These are phyloP conservation scores for Macrosteles quadrilineatus DNA, from an alignment of 1,140 invertebrate species.

Conservation along the genomic window DNA sequence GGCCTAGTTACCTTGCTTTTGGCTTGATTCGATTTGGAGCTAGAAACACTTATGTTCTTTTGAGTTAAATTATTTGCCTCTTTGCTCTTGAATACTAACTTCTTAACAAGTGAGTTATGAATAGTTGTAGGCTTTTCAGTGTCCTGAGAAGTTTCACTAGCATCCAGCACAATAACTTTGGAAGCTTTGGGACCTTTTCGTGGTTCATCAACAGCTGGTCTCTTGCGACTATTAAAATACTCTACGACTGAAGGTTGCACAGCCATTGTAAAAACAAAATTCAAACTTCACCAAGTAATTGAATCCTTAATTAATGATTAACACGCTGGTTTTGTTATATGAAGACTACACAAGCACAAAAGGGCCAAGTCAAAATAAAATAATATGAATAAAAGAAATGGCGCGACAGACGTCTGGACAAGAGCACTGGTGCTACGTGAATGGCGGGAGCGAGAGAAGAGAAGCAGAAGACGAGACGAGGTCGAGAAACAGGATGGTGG, in stretches of 20 bases:
- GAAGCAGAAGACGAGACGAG: no score
- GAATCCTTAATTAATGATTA: no score
- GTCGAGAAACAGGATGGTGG: no score
- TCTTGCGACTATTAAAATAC: slow-evolving; percentile 35
- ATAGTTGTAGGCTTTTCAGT: background rate
- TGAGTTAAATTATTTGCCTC: background rate
- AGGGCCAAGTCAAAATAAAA: no score
- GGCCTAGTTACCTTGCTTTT: background rate
- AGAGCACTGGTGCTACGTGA: no score
- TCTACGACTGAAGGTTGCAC: slow-evolving; percentile 34
- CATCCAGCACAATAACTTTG: slow-evolving; percentile 20
- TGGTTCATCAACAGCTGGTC: slow-evolving; percentile 28
- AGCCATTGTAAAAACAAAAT: slow-evolving; percentile 28
- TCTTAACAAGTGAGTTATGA: background rate
- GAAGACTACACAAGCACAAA: no score
- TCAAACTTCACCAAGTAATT: no score
- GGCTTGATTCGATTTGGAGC: background rate
- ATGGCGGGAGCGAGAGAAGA: no score
- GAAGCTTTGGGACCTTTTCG: background rate
- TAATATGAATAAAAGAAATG: no score
- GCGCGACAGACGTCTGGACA: no score
- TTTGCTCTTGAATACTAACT: background rate
- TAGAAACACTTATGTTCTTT: background rate
- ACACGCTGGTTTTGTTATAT: no score
- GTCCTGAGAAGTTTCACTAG: background rate